Evolutionary conservation across 2,113 vertebrate species (phyloP), one percentile per base, ranked within the genome.

Genomic region (Myrmophylax atrothorax): DNA sequence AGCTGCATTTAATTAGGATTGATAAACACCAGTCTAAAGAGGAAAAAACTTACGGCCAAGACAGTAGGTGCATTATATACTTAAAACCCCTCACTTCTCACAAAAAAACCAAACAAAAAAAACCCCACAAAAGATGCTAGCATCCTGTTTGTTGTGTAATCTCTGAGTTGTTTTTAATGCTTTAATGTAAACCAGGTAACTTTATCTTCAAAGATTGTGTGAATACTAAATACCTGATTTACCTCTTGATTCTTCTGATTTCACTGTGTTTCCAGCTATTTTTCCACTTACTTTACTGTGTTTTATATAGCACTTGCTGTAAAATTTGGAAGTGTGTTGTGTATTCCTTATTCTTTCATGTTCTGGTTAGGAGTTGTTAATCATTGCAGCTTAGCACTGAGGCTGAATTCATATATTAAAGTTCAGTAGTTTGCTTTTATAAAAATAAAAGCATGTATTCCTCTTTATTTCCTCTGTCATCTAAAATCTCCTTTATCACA

Each of bases 401-500:
- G 26, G 15, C 37, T 79, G 33, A 33, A 28, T 60, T 83, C 1
- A 12, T 64, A 8, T 40, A 40, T 60, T 49, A n/a, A 72, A 87
- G 75, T 31, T 44, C 12, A 53, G 8, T 37, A 42, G 16, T 59
- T 84, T 81, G 38, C 3, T 84, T 92, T 49, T 56, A 56, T 40
- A n/a, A 84, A 56, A 49, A 42, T 38, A 24, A 35, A 81, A 64
- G 14, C 76, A 22, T 12, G 9, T 87, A 25, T 81, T 94, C 25
- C 6, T 59, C 33, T 89, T 59, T 62, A 64, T 72, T 60, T 58
- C 50, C 10, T 35, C 10, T 69, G 18, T 80, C 18, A 23, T 72
- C 55, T 68, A 47, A 83, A 78, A 86, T 55, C 26, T 92, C 0
- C 73, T 96, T 94, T 89, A n/a, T 86, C 6, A 28, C 33, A 99